phyloP scores from a whole-genome alignment of 2,888 invertebrate species.

The Opisthograptis luteolata region DNA sequence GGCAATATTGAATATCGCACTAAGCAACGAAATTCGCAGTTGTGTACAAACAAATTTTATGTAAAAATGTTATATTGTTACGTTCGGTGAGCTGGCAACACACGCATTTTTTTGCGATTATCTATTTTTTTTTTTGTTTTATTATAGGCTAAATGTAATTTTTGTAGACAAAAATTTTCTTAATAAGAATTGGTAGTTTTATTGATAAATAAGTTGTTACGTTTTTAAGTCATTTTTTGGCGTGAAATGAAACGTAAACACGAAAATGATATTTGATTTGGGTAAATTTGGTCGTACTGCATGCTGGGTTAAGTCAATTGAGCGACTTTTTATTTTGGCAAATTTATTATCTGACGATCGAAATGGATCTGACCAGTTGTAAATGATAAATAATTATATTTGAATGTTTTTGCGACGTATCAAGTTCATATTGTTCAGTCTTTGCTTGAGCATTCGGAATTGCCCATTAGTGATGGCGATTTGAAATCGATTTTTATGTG shows the following conservation, averaged over 20 bases:
- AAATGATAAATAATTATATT: neutral
- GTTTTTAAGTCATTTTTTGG: slow-evolving; percentile 1
- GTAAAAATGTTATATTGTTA: slow-evolving; percentile 5
- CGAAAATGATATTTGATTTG: neutral
- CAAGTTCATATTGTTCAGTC: too few species aligned
- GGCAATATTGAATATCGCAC: slow-evolving; percentile 6
- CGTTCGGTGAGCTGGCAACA: neutral
- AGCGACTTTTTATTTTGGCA: too few species aligned
- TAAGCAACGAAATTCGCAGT: slow-evolving; percentile 10
- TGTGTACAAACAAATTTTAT: slow-evolving; percentile 16
- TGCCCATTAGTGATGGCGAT: too few species aligned
- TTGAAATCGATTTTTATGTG: too few species aligned
- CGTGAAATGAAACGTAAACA: slow-evolving; percentile 6
- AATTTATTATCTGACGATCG: neutral
- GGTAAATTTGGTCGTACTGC: neutral
- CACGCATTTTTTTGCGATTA: neutral
- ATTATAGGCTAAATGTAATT: too few species aligned
- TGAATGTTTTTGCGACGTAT: too few species aligned
- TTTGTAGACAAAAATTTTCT: slow-evolving; percentile 18
- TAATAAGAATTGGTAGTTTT: slow-evolving; percentile 10
- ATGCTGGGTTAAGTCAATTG: too few species aligned
- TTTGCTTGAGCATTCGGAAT: neutral
- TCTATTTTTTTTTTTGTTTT: too few species aligned
- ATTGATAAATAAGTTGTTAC: slow-evolving; percentile 7
- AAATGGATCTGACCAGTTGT: neutral